These are phyloP conservation scores for Castor canadensis DNA, from an alignment of 2,113 vertebrate species.

Conservation along the genomic window DNA sequence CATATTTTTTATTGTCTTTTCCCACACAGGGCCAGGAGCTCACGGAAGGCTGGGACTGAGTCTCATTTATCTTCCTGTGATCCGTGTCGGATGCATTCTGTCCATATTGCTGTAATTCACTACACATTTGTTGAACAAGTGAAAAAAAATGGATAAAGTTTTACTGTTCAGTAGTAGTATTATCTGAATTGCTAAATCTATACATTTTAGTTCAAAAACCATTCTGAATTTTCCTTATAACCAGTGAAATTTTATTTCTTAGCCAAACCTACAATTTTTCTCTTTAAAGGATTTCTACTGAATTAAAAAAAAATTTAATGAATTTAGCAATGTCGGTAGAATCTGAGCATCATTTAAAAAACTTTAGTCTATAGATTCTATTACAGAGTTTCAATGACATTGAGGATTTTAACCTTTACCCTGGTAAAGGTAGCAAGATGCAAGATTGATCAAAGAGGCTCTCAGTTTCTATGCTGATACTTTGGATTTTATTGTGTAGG, in stretches of 20 bases:
- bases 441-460: background rate
- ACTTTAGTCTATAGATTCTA: background rate
- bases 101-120: too few relatives aligned
- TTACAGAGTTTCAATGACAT: background rate
- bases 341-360: background rate
- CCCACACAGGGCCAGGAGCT: background rate
- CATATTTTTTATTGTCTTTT: background rate
- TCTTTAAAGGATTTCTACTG: background rate
- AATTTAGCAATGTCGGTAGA: background rate
- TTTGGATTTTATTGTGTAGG: background rate
- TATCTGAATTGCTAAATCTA: background rate
- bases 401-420: conserved; percentile 32
- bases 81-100: accelerated
- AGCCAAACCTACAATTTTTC: background rate
- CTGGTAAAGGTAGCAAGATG: too few relatives aligned
- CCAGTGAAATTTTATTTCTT: background rate
- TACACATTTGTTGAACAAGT: background rate
- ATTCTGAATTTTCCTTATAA: background rate
- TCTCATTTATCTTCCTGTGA: background rate
- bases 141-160: background rate
- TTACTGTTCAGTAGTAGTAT: background rate
- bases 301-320: background rate
- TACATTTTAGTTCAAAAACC: background rate
- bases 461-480: conserved; percentile 51
- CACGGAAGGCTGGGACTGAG: background rate